phyloP scores from a whole-genome alignment of 2,797 vertebrate species.

The Rhinella marina region DNA sequence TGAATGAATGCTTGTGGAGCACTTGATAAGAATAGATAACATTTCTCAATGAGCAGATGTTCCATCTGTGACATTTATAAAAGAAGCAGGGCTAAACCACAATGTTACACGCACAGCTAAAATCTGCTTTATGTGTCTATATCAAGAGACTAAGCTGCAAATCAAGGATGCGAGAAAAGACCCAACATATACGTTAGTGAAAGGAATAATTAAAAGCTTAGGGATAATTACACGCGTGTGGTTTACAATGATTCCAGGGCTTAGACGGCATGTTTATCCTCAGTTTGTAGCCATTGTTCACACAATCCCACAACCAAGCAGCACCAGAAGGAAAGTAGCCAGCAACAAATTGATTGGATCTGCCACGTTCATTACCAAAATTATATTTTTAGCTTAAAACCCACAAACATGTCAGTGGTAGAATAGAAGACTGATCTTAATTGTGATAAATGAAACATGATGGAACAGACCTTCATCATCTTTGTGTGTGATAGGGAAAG shows the following conservation, averaged over 20 bases:
- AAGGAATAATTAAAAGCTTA: slow-evolving; percentile 44
- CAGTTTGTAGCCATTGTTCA: slow-evolving; percentile 22
- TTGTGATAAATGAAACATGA: background rate
- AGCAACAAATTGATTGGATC: slow-evolving; percentile 30
- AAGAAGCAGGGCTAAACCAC: slow-evolving; percentile 14
- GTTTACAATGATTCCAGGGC: slow-evolving; percentile 30
- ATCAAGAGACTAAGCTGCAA: slow-evolving; percentile 10
- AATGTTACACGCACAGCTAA: background rate
- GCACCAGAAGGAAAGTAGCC: slow-evolving; percentile 12
- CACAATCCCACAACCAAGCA: slow-evolving; percentile 37
- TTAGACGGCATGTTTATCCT: slow-evolving; percentile 35
- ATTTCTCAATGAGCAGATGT: slow-evolving; percentile 37
- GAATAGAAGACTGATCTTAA: background rate
- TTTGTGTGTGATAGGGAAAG: background rate
- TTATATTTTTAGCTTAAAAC: slow-evolving; percentile 12
- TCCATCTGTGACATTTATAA: slow-evolving; percentile 4
- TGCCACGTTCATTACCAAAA: background rate
- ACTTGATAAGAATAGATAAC: slow-evolving; percentile 6
- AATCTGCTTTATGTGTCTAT: slow-evolving; percentile 46
- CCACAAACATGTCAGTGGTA: slow-evolving; percentile 5
- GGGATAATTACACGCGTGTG: slow-evolving; percentile 42
- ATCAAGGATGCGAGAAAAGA: slow-evolving; percentile 24
- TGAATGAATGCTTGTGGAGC: background rate
- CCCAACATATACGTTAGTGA: slow-evolving; percentile 12
- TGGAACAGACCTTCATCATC: background rate